Base-by-base conservation (phyloP, 2,113 vertebrate genomes). In the Xiphophorus maculatus region DNA sequence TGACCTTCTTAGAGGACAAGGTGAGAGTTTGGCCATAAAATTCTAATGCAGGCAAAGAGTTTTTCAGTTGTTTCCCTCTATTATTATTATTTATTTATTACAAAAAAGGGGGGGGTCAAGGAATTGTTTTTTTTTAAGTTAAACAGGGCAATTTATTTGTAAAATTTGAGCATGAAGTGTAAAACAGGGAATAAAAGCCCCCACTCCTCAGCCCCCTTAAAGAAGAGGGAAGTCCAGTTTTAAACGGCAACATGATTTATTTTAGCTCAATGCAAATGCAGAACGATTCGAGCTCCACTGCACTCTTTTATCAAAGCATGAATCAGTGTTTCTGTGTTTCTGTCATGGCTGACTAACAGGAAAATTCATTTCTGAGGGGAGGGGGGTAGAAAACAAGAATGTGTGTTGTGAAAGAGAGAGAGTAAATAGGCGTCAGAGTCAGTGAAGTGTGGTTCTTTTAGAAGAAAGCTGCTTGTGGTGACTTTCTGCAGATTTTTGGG, bases 281-380 rank as follows among this genome's bases (percentile, higher is more conserved):
- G 5, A 63, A 42, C 73, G 8, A 65, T 30, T 66, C 14, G 40
- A 40, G 35, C 27, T 42, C 25, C 14, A 17, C 3, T 29, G 48
- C 17, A 40, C 3, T 25, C 5, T 35, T 64, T 72, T 80, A 84
- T 84, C 86, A 79, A 69, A 73, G 58, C 33, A 75, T 77, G 78
- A 91, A 88, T 90, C 84, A 87, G 66, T 81, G 87, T 80, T 74
- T 86, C 74, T 78, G 71, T 74, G 85, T 77, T 74, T 76, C 27
- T 66, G 67, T 78, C 73, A 83, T 67, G 81, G 19, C 73, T 79
- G 83, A 84, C 60, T 64, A 10, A 90, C 69, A 73, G 69, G 28
- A 71, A 66, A 69, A 76, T 74, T 15, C 0, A 51, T 63, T 13
- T 83, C n/a, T 75, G 5, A 61, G 13, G 69, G 79, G 35, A 63